Conservation (phyloP, 2,888 invertebrate genomes). For the Melieria omissa region DNA sequence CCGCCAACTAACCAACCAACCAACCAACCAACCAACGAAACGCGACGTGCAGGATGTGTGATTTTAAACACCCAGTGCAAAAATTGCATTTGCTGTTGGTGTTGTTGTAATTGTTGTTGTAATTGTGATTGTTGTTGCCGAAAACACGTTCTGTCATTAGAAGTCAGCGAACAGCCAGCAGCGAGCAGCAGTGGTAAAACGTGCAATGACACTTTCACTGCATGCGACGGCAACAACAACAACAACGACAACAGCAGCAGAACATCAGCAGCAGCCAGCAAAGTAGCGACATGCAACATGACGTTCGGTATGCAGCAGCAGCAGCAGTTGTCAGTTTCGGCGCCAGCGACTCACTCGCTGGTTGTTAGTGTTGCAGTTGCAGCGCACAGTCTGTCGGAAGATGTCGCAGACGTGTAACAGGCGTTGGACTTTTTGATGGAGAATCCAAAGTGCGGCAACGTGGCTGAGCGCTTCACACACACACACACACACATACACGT, state of each 20-base stretch:
- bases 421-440: conserved; percentile 24
- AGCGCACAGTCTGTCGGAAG: too few species aligned
- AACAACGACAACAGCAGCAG: not conserved
- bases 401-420: too few species aligned
- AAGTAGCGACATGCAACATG: not conserved
- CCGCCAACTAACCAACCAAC: not conserved
- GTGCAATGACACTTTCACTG: conserved; percentile 45
- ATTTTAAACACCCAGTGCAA: conserved; percentile 32
- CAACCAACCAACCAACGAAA: conserved; percentile 23
- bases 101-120: too few species aligned
- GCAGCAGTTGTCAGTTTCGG: too few species aligned
- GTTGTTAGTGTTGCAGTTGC: too few species aligned
- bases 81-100: too few species aligned
- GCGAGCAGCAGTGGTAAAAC: conserved; percentile 35
- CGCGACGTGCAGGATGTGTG: conserved; percentile 30
- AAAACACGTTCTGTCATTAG: conserved; percentile 39
- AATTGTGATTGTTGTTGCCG: conserved; percentile 39
- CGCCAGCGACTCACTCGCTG: too few species aligned
- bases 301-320: not conserved
- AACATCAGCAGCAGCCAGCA: too few species aligned
- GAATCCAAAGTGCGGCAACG: conserved; percentile 25
- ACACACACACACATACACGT: not conserved
- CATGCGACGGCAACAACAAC: conserved; percentile 18
- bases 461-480: conserved; percentile 19
- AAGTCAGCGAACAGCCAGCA: conserved; percentile 21